Evolutionary conservation across 2,797 vertebrate genomes (phyloP).

Genomic region (Danio jaintianensis): DNA sequence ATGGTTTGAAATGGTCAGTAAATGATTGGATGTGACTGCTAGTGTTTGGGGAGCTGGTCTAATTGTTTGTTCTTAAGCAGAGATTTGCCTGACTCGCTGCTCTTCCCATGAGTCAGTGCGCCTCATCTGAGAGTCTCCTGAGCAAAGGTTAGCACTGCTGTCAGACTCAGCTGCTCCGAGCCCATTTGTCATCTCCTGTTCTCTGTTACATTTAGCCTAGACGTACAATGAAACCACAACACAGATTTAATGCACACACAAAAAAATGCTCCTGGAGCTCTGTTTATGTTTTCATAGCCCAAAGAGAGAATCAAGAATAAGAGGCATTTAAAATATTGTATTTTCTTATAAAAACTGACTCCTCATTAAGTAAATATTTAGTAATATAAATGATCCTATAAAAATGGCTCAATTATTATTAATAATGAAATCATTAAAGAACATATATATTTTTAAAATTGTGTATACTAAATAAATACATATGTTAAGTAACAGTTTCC

Average conservation of each 20-base stretch:
- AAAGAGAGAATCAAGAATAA: too few species aligned
- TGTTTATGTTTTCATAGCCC: too few species aligned
- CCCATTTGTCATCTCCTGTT: not conserved
- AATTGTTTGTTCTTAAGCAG: conserved; percentile 57
- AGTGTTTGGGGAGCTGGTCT: conserved; percentile 47
- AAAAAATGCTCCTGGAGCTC: too few species aligned
- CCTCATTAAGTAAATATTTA: too few species aligned
- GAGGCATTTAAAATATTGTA: too few species aligned
- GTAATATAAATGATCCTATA: too few species aligned
- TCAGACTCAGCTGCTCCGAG: conserved; percentile 15
- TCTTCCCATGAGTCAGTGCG: conserved; percentile 55
- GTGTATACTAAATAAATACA: too few species aligned
- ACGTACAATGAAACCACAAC: not conserved
- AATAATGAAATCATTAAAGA: too few species aligned
- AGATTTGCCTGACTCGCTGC: conserved; percentile 51
- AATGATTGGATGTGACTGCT: conserved; percentile 22
- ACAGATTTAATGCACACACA: not conserved
- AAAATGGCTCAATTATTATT: too few species aligned
- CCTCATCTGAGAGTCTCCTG: conserved; percentile 46
- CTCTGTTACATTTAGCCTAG: conserved; percentile 6
- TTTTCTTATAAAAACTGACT: too few species aligned
- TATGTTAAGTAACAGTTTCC: too few species aligned
- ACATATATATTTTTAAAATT: too few species aligned
- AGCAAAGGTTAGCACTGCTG: conserved; percentile 33
- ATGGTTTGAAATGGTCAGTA: conserved; percentile 23